Conservation (phyloP, 2,797 vertebrate genomes). For the Potorous gilbertii region DNA sequence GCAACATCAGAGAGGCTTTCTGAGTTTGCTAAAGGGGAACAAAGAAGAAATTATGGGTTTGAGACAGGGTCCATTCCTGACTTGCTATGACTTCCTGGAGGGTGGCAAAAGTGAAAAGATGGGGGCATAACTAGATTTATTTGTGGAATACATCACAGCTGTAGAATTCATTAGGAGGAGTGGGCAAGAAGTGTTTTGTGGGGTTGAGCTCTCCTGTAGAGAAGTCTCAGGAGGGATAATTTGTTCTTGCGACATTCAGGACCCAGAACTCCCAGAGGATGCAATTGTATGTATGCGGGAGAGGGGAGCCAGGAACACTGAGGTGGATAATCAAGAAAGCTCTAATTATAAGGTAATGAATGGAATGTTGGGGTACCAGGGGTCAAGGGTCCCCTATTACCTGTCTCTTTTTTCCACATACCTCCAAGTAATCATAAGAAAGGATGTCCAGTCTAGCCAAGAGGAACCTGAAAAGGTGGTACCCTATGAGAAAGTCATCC, state of each 20-base stretch:
- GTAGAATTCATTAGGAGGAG: not conserved
- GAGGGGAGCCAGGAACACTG: not conserved
- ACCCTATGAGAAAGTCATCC: too few species aligned
- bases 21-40: not conserved
- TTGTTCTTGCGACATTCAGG: not conserved
- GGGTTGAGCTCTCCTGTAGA: not conserved
- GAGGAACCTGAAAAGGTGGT: too few species aligned
- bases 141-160: not conserved
- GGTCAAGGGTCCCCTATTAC: too few species aligned
- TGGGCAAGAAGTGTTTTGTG: not conserved
- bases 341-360: too few species aligned
- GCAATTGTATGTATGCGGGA: not conserved
- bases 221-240: not conserved
- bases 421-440: too few species aligned
- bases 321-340: too few species aligned
- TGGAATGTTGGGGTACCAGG: too few species aligned
- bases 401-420: too few species aligned
- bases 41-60: not conserved
- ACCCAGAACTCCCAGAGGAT: not conserved
- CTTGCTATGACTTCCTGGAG: not conserved
- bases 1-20: not conserved
- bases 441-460: too few species aligned
- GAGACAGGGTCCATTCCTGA: not conserved
- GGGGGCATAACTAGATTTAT: not conserved
- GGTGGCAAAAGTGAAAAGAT: not conserved